These are phyloP conservation scores for Tenthredo mesomela DNA, from an alignment of 2,888 invertebrate species.

Conservation along the genomic window DNA sequence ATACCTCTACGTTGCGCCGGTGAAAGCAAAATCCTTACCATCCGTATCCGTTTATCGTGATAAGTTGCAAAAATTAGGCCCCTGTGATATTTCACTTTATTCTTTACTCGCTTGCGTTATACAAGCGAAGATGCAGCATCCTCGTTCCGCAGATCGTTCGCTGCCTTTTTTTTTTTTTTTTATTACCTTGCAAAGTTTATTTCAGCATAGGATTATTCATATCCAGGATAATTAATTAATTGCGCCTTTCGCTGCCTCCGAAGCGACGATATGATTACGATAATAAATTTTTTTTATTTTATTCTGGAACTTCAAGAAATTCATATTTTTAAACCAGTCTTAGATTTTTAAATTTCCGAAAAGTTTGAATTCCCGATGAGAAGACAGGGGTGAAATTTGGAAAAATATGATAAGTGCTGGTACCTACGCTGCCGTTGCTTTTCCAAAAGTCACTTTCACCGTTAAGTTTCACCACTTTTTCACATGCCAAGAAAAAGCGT, in stretches of 20 bases:
- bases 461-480: background rate
- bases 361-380: background rate
- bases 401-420: constrained; percentile 8
- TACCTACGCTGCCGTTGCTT: background rate
- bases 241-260: background rate
- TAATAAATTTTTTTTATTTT: background rate
- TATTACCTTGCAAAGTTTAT: background rate
- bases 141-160: background rate
- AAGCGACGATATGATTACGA: background rate
- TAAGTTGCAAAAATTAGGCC: constrained; percentile 30
- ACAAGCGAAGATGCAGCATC: background rate
- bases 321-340: too few relatives aligned
- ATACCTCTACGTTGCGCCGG: background rate
- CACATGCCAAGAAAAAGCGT: constrained; percentile 39
- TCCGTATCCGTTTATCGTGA: constrained; percentile 24
- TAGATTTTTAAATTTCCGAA: background rate
- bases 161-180: background rate
- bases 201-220: background rate
- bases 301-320: background rate
- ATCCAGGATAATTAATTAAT: background rate
- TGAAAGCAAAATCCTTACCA: constrained; percentile 8
- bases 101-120: background rate
- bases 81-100: constrained; percentile 4
- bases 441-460: constrained; percentile 34
- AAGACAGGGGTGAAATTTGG: background rate